Base-by-base conservation (phyloP, 2,113 vertebrate species). In the Oryzias curvinotus region DNA sequence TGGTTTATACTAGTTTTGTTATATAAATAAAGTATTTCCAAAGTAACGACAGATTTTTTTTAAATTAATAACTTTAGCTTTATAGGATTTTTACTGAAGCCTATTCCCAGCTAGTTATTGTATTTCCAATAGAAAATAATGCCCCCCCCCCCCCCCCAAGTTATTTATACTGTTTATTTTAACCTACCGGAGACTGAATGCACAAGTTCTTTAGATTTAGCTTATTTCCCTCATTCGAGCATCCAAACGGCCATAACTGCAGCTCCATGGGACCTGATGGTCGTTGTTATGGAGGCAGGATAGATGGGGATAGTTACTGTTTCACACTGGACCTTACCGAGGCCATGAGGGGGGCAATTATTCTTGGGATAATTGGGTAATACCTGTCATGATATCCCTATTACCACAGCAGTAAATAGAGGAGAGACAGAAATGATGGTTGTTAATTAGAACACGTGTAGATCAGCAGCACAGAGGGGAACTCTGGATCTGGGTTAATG, bases 341-440 rank as follows among this genome's bases (percentile, higher is more conserved):
- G 71, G 61, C 64, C 77, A 77, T 60, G 72, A 57, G 68, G 45
- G 25, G 48, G 60, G 72, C 79, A 45, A 78, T 84, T 78, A 86
- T 69, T 90, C 80, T 82, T 62, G 56, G 65, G 76, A 71, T 86
- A 90, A 85, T 88, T 91, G 80, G 73, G 57, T 85, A 88, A 87
- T 84, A 80, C 81, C 80, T 84, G 82, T 86, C 79, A 80, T 85
- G 71, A 87, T 87, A 73, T 75, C 76, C 68, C 68, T 81, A 88
- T 88, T 85, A 84, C 65, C 68, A 58, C 52, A 53, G 76, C 70
- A 78, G 76, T 87, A 82, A 87, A 88, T 76, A 77, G 65, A 72
- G 68, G 61, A 75, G 63, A 57, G 82, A 49, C 56, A 71, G 64
- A 58, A 81, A 68, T 81, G 57, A 84, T 77, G 15, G 56, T 63